Conservation (phyloP, 2,113 vertebrate species). For the Malurus melanocephalus region DNA sequence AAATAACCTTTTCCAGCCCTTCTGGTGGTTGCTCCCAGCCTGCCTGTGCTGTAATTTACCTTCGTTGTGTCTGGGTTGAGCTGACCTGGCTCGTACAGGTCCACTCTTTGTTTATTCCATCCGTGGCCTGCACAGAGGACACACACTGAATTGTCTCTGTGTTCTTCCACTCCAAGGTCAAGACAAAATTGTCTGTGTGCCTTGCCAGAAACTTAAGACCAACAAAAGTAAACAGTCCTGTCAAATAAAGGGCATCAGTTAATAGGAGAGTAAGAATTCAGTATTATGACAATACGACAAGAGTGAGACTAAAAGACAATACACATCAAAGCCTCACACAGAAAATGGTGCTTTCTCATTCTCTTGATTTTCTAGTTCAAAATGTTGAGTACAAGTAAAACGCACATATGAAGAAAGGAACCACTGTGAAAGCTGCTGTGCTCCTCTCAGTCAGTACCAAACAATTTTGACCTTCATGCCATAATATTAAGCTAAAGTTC, state of each 20-base stretch:
- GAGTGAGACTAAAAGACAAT: neutral
- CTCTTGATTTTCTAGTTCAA: constrained; percentile 6
- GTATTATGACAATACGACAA: fast-evolving
- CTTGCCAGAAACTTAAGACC: neutral
- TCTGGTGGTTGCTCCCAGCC: neutral
- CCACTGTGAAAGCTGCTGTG: neutral
- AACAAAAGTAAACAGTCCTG: neutral
- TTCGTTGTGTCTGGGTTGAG: neutral
- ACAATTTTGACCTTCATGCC: constrained; percentile 10
- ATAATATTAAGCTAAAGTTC: neutral
- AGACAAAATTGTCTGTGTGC: neutral
- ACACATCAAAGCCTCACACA: neutral
- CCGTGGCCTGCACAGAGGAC: neutral
- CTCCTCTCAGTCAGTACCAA: neutral
- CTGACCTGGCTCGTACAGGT: neutral
- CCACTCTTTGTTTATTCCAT: neutral
- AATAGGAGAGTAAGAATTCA: neutral
- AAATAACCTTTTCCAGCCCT: neutral
- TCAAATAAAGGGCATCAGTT: neutral
- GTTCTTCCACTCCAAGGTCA: neutral
- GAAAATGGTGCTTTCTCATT: neutral
- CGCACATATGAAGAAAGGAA: neutral
- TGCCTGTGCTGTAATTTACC: neutral
- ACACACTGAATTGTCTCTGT: neutral
- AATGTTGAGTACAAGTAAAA: constrained; percentile 1